Evolutionary conservation across 2,888 invertebrate species (phyloP), one percentile per base, ranked within the genome.

Genomic region (Rugalucina vietnamica): DNA sequence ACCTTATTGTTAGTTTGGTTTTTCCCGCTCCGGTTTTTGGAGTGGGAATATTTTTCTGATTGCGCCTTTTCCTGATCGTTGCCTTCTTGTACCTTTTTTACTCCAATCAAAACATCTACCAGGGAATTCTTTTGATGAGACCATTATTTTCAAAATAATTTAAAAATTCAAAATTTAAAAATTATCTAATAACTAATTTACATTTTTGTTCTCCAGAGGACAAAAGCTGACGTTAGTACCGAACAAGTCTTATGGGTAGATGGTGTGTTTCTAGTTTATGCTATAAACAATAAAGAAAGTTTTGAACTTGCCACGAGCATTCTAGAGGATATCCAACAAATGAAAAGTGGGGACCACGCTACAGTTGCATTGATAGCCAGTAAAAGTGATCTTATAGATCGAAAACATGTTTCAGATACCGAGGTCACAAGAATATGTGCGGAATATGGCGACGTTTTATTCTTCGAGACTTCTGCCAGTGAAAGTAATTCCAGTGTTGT

Each of bases 181-280:
- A n/a, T n/a, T n/a, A n/a, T n/a, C n/a, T n/a, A n/a, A n/a, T n/a
- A n/a, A n/a, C n/a, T n/a, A n/a, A n/a, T n/a, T n/a, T n/a, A n/a
- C n/a, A n/a, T 60, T 60, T 65, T 27, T 32, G 49, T 79, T 50
- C 32, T 18, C 69, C 60, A 86, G 86, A 70, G 5, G 4, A 71
- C 27, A 21, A 39, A 69, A 43, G 81, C 72, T 34, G 85, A 84
- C 65, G 75, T 87, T n/a, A 83, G 75, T 54, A 49, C 57, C n/a
- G 91, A 92, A 32, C 91, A 91, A 60, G 86, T 93, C 29, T 73
- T 85, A 18, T 93, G 93, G 93, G 93, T 92, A 0, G 93, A 93
- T 71, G 92, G 92, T 29, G 89, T 93, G 37, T 83, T 93, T 14
- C 77, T 93, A 21, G 92, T 93, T 24, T 93, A 92, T 81, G 91